A percentile compares a stretch with the other conserved stretches of the same genome.
phyloP scores from a whole-genome alignment of 2,113 vertebrate species.

The Charina bottae region DNA sequence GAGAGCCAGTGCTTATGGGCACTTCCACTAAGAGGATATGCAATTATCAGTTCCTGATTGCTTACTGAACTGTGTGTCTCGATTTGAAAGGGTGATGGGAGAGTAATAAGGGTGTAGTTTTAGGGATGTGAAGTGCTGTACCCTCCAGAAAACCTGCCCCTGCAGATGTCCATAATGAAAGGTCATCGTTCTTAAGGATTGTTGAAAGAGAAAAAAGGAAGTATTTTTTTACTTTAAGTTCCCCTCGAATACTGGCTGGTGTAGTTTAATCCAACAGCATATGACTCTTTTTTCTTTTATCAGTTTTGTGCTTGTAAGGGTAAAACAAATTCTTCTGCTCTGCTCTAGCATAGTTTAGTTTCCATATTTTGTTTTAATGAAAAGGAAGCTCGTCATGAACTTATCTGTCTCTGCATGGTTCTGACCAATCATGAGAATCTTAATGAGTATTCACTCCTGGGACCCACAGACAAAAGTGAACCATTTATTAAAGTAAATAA shows the following conservation, averaged over 20 bases:
- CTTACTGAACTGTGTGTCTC: neutral
- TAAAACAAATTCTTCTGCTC: neutral
- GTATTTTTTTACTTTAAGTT: neutral
- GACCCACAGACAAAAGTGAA: neutral
- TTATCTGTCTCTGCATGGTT: neutral
- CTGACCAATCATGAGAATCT: neutral
- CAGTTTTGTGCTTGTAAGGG: neutral
- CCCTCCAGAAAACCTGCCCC: neutral
- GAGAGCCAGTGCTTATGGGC: neutral
- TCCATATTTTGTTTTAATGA: neutral
- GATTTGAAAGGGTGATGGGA: neutral
- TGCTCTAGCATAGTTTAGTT: neutral
- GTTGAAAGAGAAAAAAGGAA: neutral
- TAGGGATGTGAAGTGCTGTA: neutral
- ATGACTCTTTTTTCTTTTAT: neutral
- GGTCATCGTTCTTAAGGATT: neutral
- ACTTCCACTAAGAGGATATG: neutral
- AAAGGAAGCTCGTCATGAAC: neutral
- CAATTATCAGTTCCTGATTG: neutral
- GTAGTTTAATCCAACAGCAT: neutral
- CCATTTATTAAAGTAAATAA: neutral
- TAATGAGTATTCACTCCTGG: neutral
- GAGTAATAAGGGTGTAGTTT: neutral
- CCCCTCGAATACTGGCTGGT: neutral
- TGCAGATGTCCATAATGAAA: neutral